Evolutionary conservation across 2,113 vertebrate species (phyloP).

Genomic region (Collichthys lucidus): DNA sequence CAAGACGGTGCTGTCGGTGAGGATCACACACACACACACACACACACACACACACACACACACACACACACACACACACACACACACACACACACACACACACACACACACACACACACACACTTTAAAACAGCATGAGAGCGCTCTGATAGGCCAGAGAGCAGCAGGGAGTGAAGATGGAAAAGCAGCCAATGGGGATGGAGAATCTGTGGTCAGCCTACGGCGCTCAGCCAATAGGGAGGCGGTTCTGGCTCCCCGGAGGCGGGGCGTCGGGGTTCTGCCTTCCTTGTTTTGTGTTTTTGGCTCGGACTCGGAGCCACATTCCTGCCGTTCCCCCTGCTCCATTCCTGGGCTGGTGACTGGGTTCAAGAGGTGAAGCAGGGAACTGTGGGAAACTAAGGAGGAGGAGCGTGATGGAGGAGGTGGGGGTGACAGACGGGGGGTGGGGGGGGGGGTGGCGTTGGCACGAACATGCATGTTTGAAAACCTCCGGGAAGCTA

Average conservation of each 20-base stretch:
- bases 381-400: conserved; percentile 72
- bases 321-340: conserved; percentile 65
- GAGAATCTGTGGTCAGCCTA: conserved; percentile 60
- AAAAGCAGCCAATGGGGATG: conserved; percentile 43
- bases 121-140: conserved; percentile 41
- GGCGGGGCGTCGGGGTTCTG: conserved; percentile 43
- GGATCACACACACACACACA: conserved; percentile 49
- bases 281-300: conserved; percentile 63
- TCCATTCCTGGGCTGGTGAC: conserved; percentile 66
- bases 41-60: conserved; percentile 45
- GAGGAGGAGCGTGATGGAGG: neutral
- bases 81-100: conserved; percentile 37
- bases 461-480: conserved; percentile 41
- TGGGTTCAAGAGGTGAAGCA: conserved; percentile 72
- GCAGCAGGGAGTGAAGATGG: conserved; percentile 56
- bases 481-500: conserved; percentile 44
- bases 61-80: conserved; percentile 55
- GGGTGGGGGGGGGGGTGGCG: neutral
- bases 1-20: conserved; percentile 57
- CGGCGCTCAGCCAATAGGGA: conserved; percentile 41
- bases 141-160: conserved; percentile 48
- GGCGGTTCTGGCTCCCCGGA: neutral
- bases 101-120: conserved; percentile 51
- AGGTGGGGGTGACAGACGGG: neutral
- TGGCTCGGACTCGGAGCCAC: conserved; percentile 56